phyloP scores from a whole-genome alignment of 2,113 vertebrate species.

The Rallus limicola region DNA sequence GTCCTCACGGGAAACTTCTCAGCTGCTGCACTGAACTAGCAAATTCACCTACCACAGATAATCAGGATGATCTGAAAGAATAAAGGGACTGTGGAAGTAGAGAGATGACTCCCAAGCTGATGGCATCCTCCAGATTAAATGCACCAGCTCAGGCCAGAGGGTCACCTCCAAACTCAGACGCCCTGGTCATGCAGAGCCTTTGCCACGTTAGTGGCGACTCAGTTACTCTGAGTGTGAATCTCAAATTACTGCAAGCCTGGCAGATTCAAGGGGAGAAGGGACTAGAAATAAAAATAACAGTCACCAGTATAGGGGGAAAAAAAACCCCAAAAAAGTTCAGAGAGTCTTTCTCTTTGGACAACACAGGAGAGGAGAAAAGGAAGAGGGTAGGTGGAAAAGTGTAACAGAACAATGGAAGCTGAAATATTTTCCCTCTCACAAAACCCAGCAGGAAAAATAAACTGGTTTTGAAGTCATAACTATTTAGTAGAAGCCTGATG shows the following conservation, averaged over 20 bases:
- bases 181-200: neutral
- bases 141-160: neutral
- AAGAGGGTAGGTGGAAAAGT: neutral
- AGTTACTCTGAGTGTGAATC: constrained; percentile 45
- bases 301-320: neutral
- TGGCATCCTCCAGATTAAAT: neutral
- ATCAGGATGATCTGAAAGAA: neutral
- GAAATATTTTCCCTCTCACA: neutral
- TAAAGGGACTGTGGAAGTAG: neutral
- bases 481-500: neutral
- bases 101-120: neutral
- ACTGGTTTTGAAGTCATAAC: neutral
- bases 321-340: neutral
- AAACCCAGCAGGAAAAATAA: neutral
- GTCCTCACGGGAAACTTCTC: neutral
- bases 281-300: constrained; percentile 32
- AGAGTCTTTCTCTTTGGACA: neutral
- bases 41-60: neutral
- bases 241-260: constrained; percentile 60
- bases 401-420: neutral
- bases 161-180: constrained; percentile 52
- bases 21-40: neutral
- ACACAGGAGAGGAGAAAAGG: neutral
- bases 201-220: constrained; percentile 38
- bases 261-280: neutral